A percentile compares a stretch with the other conserved stretches of the same genome.
These are phyloP conservation scores for Pangasius macronema DNA, from an alignment of 2,797 vertebrate genomes.

Conservation along the genomic window DNA sequence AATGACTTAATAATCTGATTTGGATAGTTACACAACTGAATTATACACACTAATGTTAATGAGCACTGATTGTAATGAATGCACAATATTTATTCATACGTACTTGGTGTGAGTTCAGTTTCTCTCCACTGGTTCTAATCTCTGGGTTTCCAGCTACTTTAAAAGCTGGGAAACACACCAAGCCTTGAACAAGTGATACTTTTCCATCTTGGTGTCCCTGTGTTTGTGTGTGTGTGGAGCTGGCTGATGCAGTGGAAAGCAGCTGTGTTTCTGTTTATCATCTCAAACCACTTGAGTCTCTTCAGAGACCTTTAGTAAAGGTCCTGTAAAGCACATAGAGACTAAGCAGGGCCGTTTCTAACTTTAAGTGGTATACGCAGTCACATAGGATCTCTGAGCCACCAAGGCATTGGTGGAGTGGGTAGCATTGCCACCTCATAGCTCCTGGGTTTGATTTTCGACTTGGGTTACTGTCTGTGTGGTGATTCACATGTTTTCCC, in stretches of 20 bases:
- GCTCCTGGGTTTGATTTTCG: neutral
- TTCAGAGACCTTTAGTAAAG: constrained; percentile 14
- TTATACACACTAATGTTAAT: neutral
- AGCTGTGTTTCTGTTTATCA: constrained; percentile 46
- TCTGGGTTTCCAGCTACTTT: neutral
- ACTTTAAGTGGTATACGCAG: neutral
- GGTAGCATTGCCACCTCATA: neutral
- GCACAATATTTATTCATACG: neutral
- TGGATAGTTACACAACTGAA: neutral
- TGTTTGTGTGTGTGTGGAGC: constrained; percentile 6
- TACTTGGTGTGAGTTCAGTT: neutral
- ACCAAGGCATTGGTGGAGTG: neutral
- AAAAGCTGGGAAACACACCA: neutral
- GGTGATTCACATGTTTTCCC: neutral
- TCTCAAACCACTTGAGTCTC: constrained; percentile 26
- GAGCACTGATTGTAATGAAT: neutral
- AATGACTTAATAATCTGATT: neutral
- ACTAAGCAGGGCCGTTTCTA: neutral
- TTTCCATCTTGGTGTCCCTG: constrained; percentile 21
- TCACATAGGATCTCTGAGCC: neutral
- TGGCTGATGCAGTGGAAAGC: constrained; percentile 38
- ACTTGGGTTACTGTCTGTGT: neutral
- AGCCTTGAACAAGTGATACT: constrained; percentile 1
- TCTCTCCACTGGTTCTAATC: neutral
- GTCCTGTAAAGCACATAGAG: neutral